Percentiles rank a stretch among this genome's conserved stretches.
phyloP scores from a whole-genome alignment of 2,113 vertebrate species.

The Pelodiscus sinensis region DNA sequence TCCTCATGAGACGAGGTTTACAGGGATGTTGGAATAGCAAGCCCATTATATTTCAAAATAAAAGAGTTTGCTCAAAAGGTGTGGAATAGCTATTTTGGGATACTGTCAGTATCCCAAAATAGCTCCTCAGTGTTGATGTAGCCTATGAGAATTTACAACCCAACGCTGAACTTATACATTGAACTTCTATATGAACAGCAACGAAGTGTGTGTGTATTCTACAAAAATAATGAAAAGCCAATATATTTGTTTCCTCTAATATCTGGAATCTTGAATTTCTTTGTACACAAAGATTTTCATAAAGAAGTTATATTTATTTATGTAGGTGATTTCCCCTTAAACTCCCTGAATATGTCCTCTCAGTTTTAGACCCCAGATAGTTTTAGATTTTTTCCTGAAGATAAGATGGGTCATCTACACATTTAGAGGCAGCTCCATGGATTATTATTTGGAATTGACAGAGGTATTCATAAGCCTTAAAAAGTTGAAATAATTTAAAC shows the following conservation, averaged over 20 bases:
- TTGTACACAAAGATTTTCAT: neutral
- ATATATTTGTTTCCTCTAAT: neutral
- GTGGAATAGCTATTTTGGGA: no score
- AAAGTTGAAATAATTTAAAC: neutral
- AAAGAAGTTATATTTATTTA: neutral
- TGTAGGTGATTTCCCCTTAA: neutral
- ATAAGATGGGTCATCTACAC: neutral
- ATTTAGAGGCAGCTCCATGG: neutral
- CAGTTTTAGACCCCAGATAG: neutral
- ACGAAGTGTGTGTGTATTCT: neutral
- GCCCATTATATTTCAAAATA: no score
- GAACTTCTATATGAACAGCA: neutral
- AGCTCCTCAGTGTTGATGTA: no score
- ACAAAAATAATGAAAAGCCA: neutral
- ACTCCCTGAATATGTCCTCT: neutral
- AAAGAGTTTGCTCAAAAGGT: no score
- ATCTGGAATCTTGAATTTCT: neutral
- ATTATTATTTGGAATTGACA: neutral
- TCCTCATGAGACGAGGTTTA: no score
- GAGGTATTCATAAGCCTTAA: neutral
- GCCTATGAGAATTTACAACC: neutral
- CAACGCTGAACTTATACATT: neutral
- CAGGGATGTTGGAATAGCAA: no score
- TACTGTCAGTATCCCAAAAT: no score
- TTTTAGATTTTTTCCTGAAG: neutral